A percentile compares a stretch with the other conserved stretches of the same genome.
Conservation (phyloP, 2,888 invertebrate genomes). For the Leptinotarsa peninsularis region DNA sequence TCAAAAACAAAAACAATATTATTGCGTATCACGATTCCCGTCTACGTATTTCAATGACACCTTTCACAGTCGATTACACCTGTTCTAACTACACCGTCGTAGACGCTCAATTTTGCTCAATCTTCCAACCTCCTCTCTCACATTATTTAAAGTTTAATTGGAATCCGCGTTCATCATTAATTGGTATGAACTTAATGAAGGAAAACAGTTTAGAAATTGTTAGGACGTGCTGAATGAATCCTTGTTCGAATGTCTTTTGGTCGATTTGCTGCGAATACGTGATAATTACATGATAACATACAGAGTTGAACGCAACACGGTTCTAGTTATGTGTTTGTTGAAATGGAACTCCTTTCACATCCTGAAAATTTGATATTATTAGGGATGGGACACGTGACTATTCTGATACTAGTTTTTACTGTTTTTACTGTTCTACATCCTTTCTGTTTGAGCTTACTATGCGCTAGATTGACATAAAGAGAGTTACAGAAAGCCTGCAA, state of each 20-base stretch:
- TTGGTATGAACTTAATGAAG: constrained; percentile 4
- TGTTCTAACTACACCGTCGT: background rate
- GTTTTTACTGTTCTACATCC: too few species aligned
- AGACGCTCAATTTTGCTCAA: background rate
- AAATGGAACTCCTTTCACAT: background rate
- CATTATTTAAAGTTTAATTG: constrained; percentile 7
- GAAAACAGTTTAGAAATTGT: constrained; percentile 6
- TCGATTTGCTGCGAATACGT: background rate
- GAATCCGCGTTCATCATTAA: background rate
- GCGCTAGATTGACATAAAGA: too few species aligned
- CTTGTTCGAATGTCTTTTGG: background rate
- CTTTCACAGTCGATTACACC: background rate
- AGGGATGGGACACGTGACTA: too few species aligned
- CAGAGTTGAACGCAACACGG: too few species aligned
- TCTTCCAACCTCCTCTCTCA: background rate
- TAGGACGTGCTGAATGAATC: background rate
- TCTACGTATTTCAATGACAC: background rate
- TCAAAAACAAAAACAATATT: background rate
- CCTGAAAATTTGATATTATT: too few species aligned
- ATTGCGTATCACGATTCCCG: background rate
- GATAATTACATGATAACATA: background rate
- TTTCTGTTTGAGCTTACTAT: too few species aligned
- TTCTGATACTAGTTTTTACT: too few species aligned
- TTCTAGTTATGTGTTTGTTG: too few species aligned
- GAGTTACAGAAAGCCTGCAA: too few species aligned